Evolutionary conservation across 2,113 vertebrate species (phyloP).

Genomic region (Glaucidium brasilianum): DNA sequence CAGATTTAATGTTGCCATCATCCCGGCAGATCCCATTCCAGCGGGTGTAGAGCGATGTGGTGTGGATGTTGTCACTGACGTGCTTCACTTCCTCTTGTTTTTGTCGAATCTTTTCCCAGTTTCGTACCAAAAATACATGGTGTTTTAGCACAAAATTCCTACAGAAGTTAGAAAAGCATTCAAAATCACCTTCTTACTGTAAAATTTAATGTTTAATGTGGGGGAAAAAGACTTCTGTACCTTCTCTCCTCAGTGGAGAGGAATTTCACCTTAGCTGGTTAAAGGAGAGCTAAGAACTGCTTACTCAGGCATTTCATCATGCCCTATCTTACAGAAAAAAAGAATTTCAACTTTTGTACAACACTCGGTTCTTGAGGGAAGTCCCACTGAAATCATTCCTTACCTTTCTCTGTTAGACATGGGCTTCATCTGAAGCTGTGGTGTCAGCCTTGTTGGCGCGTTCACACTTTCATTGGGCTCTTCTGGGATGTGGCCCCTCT

Average conservation of each 20-base stretch:
- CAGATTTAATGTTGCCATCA: slow-evolving; percentile 97
- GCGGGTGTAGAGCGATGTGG: slow-evolving; percentile 84
- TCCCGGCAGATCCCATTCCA: slow-evolving; percentile 94
- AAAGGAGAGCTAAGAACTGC: neutral
- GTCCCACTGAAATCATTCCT: neutral
- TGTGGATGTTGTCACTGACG: slow-evolving; percentile 74
- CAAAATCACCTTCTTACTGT: neutral
- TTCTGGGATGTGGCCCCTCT: slow-evolving; percentile 81
- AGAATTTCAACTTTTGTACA: too few relatives aligned
- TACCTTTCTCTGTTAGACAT: slow-evolving; percentile 99
- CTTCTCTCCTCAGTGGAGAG: neutral
- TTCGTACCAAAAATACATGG: slow-evolving; percentile 92
- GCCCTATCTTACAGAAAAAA: neutral
- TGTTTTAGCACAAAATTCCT: slow-evolving; percentile 98
- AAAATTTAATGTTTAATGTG: neutral
- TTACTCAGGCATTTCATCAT: neutral
- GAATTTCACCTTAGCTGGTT: neutral
- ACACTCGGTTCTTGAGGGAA: neutral
- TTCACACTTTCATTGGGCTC: slow-evolving; percentile 83
- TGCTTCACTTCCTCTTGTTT: slow-evolving; percentile 93
- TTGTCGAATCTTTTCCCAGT: slow-evolving; percentile 96
- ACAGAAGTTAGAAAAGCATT: neutral
- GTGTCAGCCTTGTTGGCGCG: slow-evolving; percentile 79
- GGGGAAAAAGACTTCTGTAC: neutral
- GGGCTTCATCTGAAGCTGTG: slow-evolving; percentile 95